A percentile compares a stretch with the other conserved stretches of the same genome.
Conservation (phyloP, 2,113 vertebrate species). For the Herpetotheres cachinnans region DNA sequence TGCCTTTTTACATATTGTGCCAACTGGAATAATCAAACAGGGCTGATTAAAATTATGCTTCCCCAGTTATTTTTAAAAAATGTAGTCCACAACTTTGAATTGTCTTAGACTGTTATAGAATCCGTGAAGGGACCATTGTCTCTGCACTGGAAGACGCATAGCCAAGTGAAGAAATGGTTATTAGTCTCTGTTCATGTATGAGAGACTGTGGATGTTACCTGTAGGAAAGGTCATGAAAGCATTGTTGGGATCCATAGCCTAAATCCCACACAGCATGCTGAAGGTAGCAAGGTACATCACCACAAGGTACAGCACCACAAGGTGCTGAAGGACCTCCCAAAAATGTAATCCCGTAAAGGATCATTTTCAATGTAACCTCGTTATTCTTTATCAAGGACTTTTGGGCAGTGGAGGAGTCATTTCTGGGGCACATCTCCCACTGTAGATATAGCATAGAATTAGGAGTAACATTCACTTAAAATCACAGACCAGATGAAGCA, state of each 20-base stretch:
- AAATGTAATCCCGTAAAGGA: neutral
- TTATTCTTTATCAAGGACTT: neutral
- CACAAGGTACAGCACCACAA: neutral
- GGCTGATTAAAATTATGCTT: constrained; percentile 2
- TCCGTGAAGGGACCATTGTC: neutral
- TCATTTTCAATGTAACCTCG: neutral
- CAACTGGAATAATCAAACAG: constrained; percentile 32
- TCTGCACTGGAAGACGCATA: neutral
- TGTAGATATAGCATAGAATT: neutral
- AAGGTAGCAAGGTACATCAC: neutral
- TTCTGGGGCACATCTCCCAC: neutral
- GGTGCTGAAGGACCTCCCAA: neutral
- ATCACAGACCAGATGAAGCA: neutral
- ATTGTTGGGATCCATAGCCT: neutral
- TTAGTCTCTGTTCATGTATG: neutral
- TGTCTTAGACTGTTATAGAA: neutral
- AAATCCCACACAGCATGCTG: neutral
- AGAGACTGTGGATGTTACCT: neutral
- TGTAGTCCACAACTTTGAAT: neutral
- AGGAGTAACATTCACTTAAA: neutral
- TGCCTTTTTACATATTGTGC: constrained; percentile 10
- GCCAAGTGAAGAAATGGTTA: neutral
- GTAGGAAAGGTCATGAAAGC: neutral
- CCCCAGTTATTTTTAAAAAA: neutral
- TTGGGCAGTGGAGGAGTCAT: neutral